Conservation (phyloP, 2,797 vertebrate species). For the Mus spretus region DNA sequence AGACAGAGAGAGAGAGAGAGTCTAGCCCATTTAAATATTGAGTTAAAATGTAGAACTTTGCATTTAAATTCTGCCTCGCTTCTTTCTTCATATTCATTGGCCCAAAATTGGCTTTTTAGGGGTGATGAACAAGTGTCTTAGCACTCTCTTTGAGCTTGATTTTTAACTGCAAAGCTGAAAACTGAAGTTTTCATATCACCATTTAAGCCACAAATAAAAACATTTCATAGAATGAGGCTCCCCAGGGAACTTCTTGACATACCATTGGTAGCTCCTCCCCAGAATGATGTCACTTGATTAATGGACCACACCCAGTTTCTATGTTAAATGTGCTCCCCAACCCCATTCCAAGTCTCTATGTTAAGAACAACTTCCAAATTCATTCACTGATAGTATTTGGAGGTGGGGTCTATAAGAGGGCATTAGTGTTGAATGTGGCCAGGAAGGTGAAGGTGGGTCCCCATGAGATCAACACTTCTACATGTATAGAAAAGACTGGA, state of each 20-base stretch:
- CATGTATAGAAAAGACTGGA: background rate
- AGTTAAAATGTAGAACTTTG: slow-evolving; percentile 17
- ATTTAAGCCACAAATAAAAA: slow-evolving; percentile 5
- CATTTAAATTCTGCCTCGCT: background rate
- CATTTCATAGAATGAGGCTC: background rate
- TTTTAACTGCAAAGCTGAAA: slow-evolving; percentile 49
- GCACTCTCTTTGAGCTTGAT: slow-evolving; percentile 22
- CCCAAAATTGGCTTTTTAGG: background rate
- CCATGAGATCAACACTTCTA: background rate
- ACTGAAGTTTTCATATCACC: background rate
- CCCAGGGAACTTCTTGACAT: background rate
- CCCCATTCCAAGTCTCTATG: background rate
- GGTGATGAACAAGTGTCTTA: background rate
- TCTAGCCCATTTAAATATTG: background rate
- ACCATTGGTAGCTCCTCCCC: background rate
- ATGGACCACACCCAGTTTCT: background rate
- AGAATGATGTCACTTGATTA: background rate
- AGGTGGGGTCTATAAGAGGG: background rate
- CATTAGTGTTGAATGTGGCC: background rate
- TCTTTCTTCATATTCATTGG: slow-evolving; percentile 7
- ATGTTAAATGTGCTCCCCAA: background rate
- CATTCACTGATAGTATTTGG: background rate
- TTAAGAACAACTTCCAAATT: background rate
- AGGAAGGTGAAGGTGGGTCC: background rate
- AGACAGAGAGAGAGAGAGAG: background rate